Conservation (phyloP, 2,797 vertebrate species). For the Tauraco hartlaubi region DNA sequence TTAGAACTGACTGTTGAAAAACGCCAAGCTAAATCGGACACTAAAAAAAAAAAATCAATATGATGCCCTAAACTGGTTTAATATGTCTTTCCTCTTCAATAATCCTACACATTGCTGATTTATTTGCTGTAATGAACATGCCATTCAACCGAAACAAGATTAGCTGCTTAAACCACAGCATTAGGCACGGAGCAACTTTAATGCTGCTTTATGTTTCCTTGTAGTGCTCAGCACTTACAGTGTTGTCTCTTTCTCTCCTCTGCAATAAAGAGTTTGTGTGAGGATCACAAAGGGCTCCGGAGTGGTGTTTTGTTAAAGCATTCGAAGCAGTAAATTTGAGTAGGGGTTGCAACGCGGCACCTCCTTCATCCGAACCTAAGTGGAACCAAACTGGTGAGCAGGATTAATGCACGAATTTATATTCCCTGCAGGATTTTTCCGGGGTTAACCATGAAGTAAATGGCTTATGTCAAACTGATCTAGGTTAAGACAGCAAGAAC, state of each 20-base stretch:
- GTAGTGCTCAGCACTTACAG: conserved; percentile 46
- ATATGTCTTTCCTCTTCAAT: conserved; percentile 72
- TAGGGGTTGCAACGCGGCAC: fast-evolving
- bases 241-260: conserved; percentile 45
- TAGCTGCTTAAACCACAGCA: conserved; percentile 64
- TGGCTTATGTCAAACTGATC: conserved; percentile 55
- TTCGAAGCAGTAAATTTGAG: background rate
- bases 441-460: conserved; percentile 40
- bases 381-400: conserved; percentile 7
- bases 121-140: conserved; percentile 74
- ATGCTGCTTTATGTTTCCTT: conserved; percentile 62
- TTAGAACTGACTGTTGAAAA: conserved; percentile 81
- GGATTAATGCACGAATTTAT: conserved; percentile 29
- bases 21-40: conserved; percentile 70
- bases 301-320: conserved; percentile 5
- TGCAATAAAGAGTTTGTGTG: conserved; percentile 15
- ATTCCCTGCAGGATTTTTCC: conserved; percentile 28
- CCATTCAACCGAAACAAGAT: conserved; percentile 75
- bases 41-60: conserved; percentile 43
- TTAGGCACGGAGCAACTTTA: conserved; percentile 51
- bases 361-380: background rate
- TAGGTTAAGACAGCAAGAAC: conserved; percentile 27
- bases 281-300: conserved; percentile 1
- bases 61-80: conserved; percentile 79
- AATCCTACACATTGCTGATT: conserved; percentile 67